phyloP scores from a whole-genome alignment of 1,140 invertebrate genomes.

The Leptestheria dahalacensis region DNA sequence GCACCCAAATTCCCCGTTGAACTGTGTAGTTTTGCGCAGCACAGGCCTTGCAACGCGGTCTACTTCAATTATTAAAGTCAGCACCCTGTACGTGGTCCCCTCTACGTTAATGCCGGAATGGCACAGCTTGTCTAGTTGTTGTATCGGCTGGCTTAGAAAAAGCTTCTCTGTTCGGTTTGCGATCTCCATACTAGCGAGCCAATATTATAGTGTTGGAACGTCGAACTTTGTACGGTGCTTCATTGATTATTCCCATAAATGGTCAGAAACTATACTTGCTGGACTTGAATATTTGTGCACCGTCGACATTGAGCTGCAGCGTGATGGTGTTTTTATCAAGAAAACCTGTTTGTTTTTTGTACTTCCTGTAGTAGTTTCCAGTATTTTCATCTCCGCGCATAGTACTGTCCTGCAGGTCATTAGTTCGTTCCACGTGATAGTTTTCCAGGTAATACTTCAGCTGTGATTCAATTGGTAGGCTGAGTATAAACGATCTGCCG shows the following conservation, averaged over 20 bases:
- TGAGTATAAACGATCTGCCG: too few species aligned
- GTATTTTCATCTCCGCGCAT: too few species aligned
- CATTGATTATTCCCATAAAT: not conserved
- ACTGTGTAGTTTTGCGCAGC: not conserved
- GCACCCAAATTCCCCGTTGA: not conserved
- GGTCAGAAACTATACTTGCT: not conserved
- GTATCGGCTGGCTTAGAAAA: not conserved
- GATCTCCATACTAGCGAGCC: not conserved
- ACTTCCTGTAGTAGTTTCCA: too few species aligned
- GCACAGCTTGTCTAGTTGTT: not conserved
- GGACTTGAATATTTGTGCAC: not conserved
- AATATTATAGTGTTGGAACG: not conserved
- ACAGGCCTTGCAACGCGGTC: not conserved
- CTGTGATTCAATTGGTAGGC: too few species aligned
- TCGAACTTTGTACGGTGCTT: not conserved
- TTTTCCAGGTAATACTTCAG: too few species aligned
- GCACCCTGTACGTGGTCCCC: not conserved
- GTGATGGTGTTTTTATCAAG: not conserved
- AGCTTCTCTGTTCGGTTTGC: not conserved
- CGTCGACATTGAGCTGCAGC: not conserved
- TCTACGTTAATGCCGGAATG: too few species aligned
- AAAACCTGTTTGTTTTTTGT: not conserved
- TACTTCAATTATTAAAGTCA: not conserved
- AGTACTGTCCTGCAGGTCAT: too few species aligned
- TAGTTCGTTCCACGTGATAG: too few species aligned